A percentile compares a stretch with the other conserved stretches of the same genome.
Evolutionary conservation across 2,797 vertebrate genomes (phyloP).

Genomic region (Sebastes jordani): DNA sequence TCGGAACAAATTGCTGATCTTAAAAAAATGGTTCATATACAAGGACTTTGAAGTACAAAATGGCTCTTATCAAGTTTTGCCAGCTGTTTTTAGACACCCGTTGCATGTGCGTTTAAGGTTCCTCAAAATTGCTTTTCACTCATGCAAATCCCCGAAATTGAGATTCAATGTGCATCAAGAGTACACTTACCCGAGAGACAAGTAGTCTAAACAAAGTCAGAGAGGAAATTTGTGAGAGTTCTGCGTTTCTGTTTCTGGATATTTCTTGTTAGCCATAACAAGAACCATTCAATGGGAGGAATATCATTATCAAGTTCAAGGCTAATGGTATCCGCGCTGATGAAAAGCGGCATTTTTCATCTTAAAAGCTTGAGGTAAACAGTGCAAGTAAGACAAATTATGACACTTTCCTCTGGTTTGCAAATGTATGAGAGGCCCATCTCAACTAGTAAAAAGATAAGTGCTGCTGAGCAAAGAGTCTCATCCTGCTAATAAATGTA

Average conservation of each 20-base stretch:
- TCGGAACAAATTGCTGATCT: slow-evolving; percentile 71
- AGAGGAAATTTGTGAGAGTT: slow-evolving; percentile 32
- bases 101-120: slow-evolving; percentile 44
- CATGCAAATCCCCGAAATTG: slow-evolving; percentile 69
- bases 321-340: slow-evolving; percentile 34
- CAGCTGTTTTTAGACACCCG: slow-evolving; percentile 66
- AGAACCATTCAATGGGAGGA: slow-evolving; percentile 25
- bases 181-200: slow-evolving; percentile 55
- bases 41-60: slow-evolving; percentile 76
- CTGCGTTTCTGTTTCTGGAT: not conserved
- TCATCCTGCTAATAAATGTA: slow-evolving; percentile 58
- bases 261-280: slow-evolving; percentile 7
- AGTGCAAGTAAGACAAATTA: slow-evolving; percentile 32
- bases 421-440: slow-evolving; percentile 43
- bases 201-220: slow-evolving; percentile 54
- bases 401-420: slow-evolving; percentile 43
- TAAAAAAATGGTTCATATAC: slow-evolving; percentile 48
- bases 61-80: slow-evolving; percentile 75
- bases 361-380: slow-evolving; percentile 34
- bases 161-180: slow-evolving; percentile 58
- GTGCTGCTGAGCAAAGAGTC: slow-evolving; percentile 55
- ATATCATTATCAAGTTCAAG: slow-evolving; percentile 31
- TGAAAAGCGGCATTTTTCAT: slow-evolving; percentile 38
- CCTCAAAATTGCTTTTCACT: slow-evolving; percentile 55
- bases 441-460: slow-evolving; percentile 49